Conservation (phyloP, 2,888 invertebrate genomes). For the Cataglyphis cursor region DNA sequence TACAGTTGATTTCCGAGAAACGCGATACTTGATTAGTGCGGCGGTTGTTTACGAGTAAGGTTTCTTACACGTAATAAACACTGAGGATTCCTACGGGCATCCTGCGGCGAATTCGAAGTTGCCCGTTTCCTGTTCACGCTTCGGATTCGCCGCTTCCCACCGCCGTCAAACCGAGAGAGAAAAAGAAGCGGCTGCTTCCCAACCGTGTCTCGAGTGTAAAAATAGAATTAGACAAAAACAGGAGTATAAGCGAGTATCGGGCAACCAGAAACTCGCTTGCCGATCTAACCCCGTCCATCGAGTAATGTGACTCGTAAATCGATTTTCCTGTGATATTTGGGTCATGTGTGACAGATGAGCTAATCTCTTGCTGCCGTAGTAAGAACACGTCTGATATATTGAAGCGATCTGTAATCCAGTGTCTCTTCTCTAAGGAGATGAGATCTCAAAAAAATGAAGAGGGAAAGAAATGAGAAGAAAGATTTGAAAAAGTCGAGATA, state of each 20-base stretch:
- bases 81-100: constrained; percentile 58
- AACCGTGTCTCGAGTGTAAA: constrained; percentile 55
- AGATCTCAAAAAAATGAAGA: constrained; percentile 3
- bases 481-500: not conserved
- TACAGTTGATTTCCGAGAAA: constrained; percentile 35
- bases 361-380: constrained; percentile 34
- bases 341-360: constrained; percentile 51
- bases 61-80: constrained; percentile 51
- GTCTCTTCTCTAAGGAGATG: constrained; percentile 15
- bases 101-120: constrained; percentile 48
- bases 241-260: not conserved
- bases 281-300: constrained; percentile 23
- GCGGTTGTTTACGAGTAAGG: constrained; percentile 48
- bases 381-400: constrained; percentile 38
- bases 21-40: constrained; percentile 44
- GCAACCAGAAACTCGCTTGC: constrained; percentile 26
- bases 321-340: constrained; percentile 45
- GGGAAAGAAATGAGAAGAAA: constrained; percentile 5
- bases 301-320: constrained; percentile 29
- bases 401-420: constrained; percentile 17
- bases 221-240: constrained; percentile 59
- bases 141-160: constrained; percentile 22
- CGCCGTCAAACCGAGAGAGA: constrained; percentile 10
- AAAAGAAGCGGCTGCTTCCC: constrained; percentile 37
- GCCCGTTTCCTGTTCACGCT: constrained; percentile 39